These are phyloP conservation scores for Limnephilus lunatus DNA, from an alignment of 2,888 invertebrate species.

Conservation along the genomic window DNA sequence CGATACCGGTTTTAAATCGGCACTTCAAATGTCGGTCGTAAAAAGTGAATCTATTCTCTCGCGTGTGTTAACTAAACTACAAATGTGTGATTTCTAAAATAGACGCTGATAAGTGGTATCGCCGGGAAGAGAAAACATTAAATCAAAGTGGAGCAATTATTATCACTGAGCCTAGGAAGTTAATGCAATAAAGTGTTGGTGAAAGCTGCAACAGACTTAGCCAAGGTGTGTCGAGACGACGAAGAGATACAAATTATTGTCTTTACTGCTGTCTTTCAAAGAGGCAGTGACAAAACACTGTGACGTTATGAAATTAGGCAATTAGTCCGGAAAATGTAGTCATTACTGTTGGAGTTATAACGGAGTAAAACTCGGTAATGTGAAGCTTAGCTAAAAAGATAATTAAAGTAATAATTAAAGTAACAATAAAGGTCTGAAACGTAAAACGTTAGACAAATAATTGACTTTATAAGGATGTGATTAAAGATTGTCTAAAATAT, in stretches of 20 bases:
- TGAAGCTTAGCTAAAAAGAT: not conserved
- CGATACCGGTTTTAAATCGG: conserved; percentile 24
- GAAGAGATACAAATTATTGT: not conserved
- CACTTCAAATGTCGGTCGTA: conserved; percentile 24
- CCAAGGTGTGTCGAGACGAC: not conserved
- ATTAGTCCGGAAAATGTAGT: not conserved
- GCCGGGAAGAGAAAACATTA: not conserved
- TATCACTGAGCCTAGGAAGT: not conserved
- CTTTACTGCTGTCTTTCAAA: not conserved
- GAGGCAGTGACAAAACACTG: not conserved
- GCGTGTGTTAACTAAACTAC: not conserved
- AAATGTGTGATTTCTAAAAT: conserved; percentile 17
- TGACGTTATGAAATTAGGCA: not conserved
- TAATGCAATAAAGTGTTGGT: not conserved
- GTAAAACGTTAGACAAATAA: too few species aligned
- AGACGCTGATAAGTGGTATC: not conserved
- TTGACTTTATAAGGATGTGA: too few species aligned
- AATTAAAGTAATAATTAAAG: too few species aligned
- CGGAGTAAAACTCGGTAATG: not conserved
- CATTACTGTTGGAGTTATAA: not conserved
- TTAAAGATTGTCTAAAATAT: not conserved
- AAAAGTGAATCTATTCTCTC: conserved; percentile 24
- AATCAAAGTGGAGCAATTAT: not conserved
- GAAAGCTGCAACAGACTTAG: not conserved
- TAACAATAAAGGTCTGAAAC: too few species aligned